Percentiles rank a stretch among this genome's conserved stretches.
Evolutionary conservation across 2,888 invertebrate species (phyloP).

Genomic region (Leptothorax acervorum): DNA sequence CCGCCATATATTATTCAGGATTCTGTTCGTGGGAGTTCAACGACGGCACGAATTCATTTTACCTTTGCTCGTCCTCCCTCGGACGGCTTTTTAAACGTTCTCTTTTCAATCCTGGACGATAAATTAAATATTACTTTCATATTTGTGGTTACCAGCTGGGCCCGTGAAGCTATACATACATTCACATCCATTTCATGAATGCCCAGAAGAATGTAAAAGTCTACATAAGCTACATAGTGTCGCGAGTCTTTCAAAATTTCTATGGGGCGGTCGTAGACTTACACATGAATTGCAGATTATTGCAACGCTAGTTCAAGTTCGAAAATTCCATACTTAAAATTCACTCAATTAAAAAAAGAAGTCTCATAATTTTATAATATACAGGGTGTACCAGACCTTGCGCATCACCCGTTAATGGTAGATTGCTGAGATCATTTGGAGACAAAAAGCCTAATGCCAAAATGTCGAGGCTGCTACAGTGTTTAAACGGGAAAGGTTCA

Average conservation of each 20-base stretch:
- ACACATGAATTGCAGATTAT: neutral
- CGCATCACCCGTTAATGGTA: too few species aligned
- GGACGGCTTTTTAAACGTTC: conserved; percentile 51
- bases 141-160: conserved; percentile 55
- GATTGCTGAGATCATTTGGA: too few species aligned
- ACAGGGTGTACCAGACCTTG: too few species aligned
- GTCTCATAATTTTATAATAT: neutral
- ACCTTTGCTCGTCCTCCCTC: conserved; percentile 35
- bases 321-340: neutral
- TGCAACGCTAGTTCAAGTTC: neutral
- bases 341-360: neutral
- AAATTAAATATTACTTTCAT: conserved; percentile 63
- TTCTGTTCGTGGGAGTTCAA: conserved; percentile 49
- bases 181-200: conserved; percentile 47
- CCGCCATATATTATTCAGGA: conserved; percentile 59
- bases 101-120: conserved; percentile 49
- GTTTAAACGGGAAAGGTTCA: too few species aligned
- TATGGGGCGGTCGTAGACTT: neutral
- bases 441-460: too few species aligned
- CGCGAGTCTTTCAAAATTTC: conserved; percentile 58
- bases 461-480: too few species aligned
- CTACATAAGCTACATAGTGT: conserved; percentile 23
- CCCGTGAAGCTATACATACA: conserved; percentile 43
- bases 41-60: conserved; percentile 54
- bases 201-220: conserved; percentile 39